Evolutionary conservation across 1,140 invertebrate species (phyloP), one percentile per base, ranked within the genome.

Genomic region (Meloidogyne chitwoodi): DNA sequence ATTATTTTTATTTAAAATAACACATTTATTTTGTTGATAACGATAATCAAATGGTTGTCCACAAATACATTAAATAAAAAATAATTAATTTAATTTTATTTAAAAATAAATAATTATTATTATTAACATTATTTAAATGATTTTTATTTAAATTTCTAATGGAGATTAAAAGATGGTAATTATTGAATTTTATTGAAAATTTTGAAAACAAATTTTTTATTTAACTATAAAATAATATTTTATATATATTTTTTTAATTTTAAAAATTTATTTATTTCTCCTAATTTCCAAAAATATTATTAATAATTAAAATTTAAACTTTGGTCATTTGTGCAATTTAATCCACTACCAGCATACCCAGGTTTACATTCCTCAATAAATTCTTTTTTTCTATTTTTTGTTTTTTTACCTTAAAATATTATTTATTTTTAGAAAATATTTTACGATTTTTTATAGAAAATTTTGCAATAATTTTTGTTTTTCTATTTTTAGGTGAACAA

Each of bases 301-400:
- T n/a, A 24, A 68, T 65, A 19, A 61, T 24, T 34, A 24, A 34
- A 24, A 69, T 38, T n/a, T n/a, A n/a, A n/a, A 79, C 78, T 56
- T 70, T 29, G 44, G 22, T 76, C 31, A 19, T 73, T 78, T 56
- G 80, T 83, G 71, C 80, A 81, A 71, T 81, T 81, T 12, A 81
- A 76, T 4, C 80, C 80, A 31, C 69, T 77, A 16, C 80, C 80
- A 2, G 81, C 80, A 64, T 63, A 81, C n/a, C 80, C 80, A 31
- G 63, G n/a, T 24, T 44, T 38, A 61, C 80, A 81, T 71, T 81
- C 80, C 61, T 81, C 80, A 26, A 73, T 71, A 61, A 81, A 83
- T 14, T 81, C 72, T 83, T 79, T 82, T 34, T 19, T 48, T 31
- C 6, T n/a, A 34, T 62, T 26, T 19, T 6, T n/a, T 29, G 16